A percentile compares a stretch with the other conserved stretches of the same genome.
phyloP scores from a whole-genome alignment of 2,113 vertebrate species.

The Odontophorus gujanensis region DNA sequence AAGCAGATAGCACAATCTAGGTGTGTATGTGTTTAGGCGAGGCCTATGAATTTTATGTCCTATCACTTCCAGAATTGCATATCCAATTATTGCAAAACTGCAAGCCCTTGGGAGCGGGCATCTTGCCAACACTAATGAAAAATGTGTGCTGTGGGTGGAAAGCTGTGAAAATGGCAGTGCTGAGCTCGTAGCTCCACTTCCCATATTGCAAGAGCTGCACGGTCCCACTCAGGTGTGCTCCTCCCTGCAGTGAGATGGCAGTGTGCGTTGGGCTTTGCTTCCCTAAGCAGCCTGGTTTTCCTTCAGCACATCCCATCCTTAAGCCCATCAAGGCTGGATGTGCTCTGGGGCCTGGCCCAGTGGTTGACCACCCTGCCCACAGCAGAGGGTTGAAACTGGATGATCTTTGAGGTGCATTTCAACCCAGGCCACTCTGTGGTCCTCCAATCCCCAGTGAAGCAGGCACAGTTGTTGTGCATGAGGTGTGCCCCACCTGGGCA shows the following conservation, averaged over 20 bases:
- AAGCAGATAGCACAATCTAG: neutral
- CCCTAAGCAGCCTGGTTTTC: neutral
- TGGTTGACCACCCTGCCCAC: too few relatives aligned
- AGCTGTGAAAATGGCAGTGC: neutral
- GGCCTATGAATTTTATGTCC: neutral
- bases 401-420: too few relatives aligned
- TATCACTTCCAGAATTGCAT: neutral
- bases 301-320: neutral
- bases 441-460: neutral
- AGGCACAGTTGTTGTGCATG: neutral
- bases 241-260: neutral
- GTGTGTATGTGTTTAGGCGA: neutral
- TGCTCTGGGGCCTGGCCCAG: too few relatives aligned
- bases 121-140: neutral
- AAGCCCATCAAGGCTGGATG: too few relatives aligned
- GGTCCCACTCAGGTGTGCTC: accelerated
- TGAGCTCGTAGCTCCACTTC: neutral
- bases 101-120: neutral
- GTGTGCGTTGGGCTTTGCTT: accelerated
- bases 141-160: accelerated
- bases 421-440: too few relatives aligned
- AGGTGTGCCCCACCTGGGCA: too few relatives aligned
- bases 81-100: neutral
- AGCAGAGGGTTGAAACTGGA: too few relatives aligned
- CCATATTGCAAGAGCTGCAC: accelerated